Base-by-base conservation (phyloP, 2,888 invertebrate genomes). In the Lepidochrysops patricia region DNA sequence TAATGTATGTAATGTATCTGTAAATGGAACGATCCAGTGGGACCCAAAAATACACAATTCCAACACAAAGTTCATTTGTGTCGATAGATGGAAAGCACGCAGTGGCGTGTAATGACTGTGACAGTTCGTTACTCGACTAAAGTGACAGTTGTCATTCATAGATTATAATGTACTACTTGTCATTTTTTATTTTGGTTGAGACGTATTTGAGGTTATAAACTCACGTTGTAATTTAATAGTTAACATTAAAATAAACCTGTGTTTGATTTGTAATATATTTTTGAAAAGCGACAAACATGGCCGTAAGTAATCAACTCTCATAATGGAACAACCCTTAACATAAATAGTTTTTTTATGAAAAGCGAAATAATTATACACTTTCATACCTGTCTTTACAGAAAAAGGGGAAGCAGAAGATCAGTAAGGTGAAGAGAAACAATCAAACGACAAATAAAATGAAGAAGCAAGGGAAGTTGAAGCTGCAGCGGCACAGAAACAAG, bases 401-500 rank as follows among this genome's bases (percentile, higher is more conserved):
- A 87, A 85, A 90, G 67, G 84, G 87, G 7, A 90, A 89, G 74
- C 68, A 75, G 37, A 90, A 90, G 71, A 88, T 91, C 1, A 91
- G 91, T 65, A 90, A 87, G 69, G 80, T 90, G 5, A 92, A 92
- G 66, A 82, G 85, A 64, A 91, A 88, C 66, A 91, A 91, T 67
- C 91, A 91, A 63, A 90, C 90, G 1, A 90, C 90, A 1, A 91
- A 90, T 62, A 91, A 91, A 65, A 84, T 91, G 80, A 84, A 84
- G 60, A 90, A 90, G 64, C 89, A 90, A 66, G 91, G 91, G 1
- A 90, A 89, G 66, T 64, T 90, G 54, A 90, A 85, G 67, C 77
- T 84, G 1, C 89, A 89, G 66, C 76, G 90, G 63, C 89, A 90
- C 64, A 79, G 72, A 58, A 66, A 72, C 1, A 89, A 84, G 63